These are phyloP conservation scores for Etheostoma cragini DNA, from an alignment of 2,113 vertebrate species.

Conservation along the genomic window DNA sequence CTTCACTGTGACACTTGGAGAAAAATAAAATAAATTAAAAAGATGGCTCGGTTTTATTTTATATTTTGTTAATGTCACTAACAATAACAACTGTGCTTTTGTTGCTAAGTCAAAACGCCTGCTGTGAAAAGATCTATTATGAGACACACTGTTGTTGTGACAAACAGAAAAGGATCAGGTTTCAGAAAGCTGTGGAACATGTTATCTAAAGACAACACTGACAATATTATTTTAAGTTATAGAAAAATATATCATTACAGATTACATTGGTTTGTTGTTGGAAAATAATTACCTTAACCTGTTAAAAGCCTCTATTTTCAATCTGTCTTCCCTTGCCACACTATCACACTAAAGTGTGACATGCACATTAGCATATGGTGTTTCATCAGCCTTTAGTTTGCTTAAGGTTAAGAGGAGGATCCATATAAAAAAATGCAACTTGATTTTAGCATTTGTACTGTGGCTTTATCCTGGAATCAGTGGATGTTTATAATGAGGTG, in stretches of 20 bases:
- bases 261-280: neutral
- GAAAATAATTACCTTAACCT: neutral
- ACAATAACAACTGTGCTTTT: neutral
- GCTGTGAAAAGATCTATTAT: neutral
- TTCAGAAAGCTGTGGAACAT: no score
- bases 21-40: no score
- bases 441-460: neutral
- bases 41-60: no score
- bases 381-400: neutral
- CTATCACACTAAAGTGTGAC: neutral
- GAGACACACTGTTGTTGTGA: neutral
- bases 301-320: neutral
- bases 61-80: neutral
- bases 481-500: neutral
- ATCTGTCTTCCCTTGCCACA: neutral
- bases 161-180: neutral
- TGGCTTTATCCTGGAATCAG: neutral
- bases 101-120: neutral
- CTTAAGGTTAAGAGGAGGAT: neutral
- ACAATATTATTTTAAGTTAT: neutral
- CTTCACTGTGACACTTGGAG: neutral
- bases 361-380: neutral
- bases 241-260: neutral
- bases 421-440: neutral
- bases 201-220: no score